Percentiles rank a stretch among this genome's conserved stretches.
Evolutionary conservation across 2,888 invertebrate species (phyloP).

Genomic region (Kryphioiulus occultus): DNA sequence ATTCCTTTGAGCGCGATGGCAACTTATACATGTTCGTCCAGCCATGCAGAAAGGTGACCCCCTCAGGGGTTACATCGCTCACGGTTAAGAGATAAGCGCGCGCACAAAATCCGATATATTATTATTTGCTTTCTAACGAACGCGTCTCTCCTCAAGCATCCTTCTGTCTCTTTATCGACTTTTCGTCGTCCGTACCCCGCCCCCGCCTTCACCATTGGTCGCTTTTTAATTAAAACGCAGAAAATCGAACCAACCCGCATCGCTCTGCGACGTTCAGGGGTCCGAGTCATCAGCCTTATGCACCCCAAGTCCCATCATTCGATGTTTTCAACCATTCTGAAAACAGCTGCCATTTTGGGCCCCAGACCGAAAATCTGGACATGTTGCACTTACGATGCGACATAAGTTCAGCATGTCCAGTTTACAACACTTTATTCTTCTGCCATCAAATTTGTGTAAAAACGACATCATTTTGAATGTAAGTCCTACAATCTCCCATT

Average conservation of each 20-base stretch:
- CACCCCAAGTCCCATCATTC: neutral
- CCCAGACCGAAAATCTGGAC: neutral
- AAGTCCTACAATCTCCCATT: too few species aligned
- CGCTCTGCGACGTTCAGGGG: neutral
- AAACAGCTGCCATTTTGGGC: neutral
- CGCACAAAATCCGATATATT: constrained; percentile 33
- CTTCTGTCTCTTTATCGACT: neutral
- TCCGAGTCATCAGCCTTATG: neutral
- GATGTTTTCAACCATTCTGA: neutral
- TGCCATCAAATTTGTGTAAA: too few species aligned
- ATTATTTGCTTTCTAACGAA: constrained; percentile 26
- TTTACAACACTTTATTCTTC: too few species aligned
- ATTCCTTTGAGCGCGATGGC: neutral
- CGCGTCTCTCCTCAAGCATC: neutral
- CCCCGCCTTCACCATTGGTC: neutral
- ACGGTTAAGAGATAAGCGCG: neutral
- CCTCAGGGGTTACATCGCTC: constrained; percentile 20
- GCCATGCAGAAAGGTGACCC: constrained; percentile 35
- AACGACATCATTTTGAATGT: too few species aligned
- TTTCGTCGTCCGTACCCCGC: neutral
- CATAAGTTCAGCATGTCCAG: too few species aligned
- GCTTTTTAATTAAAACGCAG: constrained; percentile 8
- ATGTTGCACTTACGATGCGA: neutral
- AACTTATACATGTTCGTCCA: neutral
- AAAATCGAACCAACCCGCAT: neutral